phyloP scores from a whole-genome alignment of 2,888 invertebrate genomes.

The Micoletzkya japonica region DNA sequence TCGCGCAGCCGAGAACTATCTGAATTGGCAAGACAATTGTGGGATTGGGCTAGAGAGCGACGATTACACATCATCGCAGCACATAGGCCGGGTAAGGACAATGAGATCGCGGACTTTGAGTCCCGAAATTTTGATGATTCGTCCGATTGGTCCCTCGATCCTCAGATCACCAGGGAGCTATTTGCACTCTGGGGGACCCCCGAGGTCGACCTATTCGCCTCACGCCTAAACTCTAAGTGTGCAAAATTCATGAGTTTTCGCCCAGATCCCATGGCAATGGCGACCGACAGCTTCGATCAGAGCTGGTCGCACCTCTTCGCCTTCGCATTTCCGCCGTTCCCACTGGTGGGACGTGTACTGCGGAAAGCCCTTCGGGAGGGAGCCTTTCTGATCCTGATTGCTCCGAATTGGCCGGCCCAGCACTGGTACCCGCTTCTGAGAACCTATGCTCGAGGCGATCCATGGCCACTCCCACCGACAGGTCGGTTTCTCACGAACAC shows the following conservation, averaged over 20 bases:
- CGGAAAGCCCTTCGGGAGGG: slow-evolving; percentile 4
- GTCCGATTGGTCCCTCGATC: neutral
- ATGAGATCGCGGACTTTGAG: neutral
- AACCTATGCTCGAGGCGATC: neutral
- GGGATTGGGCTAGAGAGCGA: slow-evolving; percentile 14
- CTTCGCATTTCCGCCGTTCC: slow-evolving; percentile 17
- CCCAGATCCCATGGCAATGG: slow-evolving; percentile 5
- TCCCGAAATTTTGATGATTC: neutral
- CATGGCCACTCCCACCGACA: neutral
- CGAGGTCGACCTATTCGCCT: slow-evolving; percentile 4
- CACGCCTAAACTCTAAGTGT: neutral
- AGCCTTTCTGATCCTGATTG: neutral
- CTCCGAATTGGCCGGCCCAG: neutral
- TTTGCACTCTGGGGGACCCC: slow-evolving; percentile 1
- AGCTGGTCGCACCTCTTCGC: slow-evolving; percentile 3
- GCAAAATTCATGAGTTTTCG: neutral
- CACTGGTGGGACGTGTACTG: neutral
- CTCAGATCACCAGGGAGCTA: neutral
- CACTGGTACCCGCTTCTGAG: slow-evolving; percentile 12
- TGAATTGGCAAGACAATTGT: neutral
- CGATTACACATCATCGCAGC: neutral
- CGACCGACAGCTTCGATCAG: neutral
- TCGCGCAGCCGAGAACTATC: neutral
- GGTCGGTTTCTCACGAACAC: neutral
- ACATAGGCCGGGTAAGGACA: slow-evolving; percentile 15